Percentiles rank a stretch among this genome's conserved stretches.
phyloP scores from a whole-genome alignment of 1,140 invertebrate genomes.

The Paralvinella palmiformis region DNA sequence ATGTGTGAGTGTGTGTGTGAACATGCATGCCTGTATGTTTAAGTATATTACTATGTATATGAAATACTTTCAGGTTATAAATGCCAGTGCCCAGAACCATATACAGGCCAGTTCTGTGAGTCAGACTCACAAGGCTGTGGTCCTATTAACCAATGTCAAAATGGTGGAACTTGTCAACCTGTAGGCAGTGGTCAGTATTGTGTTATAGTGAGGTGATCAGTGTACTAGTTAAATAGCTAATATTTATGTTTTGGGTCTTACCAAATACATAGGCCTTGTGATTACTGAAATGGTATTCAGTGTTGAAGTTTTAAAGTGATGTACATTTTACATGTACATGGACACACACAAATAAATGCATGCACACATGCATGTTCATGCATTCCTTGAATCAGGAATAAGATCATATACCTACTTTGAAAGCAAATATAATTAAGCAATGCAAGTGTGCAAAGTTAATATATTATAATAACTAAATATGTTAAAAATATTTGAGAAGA shows the following conservation, averaged over 20 bases:
- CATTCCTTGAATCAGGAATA: too few relatives aligned
- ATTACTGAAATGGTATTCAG: background rate
- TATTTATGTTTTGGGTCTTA: background rate
- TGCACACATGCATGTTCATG: background rate
- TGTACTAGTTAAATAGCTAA: background rate
- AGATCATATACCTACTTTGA: too few relatives aligned
- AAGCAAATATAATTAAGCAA: too few relatives aligned
- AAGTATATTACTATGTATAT: too few relatives aligned
- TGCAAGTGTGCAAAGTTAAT: too few relatives aligned
- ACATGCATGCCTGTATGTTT: too few relatives aligned
- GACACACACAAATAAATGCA: background rate
- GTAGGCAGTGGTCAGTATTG: background rate
- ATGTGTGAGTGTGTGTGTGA: too few relatives aligned
- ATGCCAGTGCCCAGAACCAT: background rate
- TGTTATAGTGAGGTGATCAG: background rate
- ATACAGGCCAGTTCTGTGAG: slow-evolving; percentile 4
- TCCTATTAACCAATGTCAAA: background rate
- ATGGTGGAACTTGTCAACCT: background rate
- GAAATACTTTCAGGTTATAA: background rate
- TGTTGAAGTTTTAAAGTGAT: background rate
- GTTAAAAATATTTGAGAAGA: too few relatives aligned
- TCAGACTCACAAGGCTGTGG: slow-evolving; percentile 4
- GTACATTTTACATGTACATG: background rate
- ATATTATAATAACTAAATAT: too few relatives aligned
- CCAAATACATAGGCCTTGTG: background rate